phyloP scores from a whole-genome alignment of 1,140 invertebrate genomes.

The Eubasilissa regina region DNA sequence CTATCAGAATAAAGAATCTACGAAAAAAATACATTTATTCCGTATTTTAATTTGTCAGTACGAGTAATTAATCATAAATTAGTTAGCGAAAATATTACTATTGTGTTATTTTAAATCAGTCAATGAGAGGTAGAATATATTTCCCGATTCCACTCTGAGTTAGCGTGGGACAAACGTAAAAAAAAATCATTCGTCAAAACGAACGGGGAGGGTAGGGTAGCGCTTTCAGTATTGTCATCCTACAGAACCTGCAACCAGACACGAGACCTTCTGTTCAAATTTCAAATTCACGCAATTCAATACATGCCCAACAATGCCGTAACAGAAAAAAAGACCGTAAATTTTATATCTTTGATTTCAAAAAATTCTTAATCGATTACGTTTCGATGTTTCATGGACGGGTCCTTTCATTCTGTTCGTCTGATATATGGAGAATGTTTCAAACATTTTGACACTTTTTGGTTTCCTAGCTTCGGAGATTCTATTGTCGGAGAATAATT shows the following conservation, averaged over 20 bases:
- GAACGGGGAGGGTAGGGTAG: slow-evolving; percentile 23
- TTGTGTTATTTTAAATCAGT: too few species aligned
- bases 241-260: slow-evolving; percentile 32
- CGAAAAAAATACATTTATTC: too few species aligned
- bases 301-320: slow-evolving; percentile 18
- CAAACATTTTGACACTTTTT: slow-evolving; percentile 59
- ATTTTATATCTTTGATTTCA: slow-evolving; percentile 49
- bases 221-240: slow-evolving; percentile 20
- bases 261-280: slow-evolving; percentile 42
- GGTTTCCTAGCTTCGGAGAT: slow-evolving; percentile 47
- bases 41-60: too few species aligned
- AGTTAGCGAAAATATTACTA: too few species aligned
- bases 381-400: slow-evolving; percentile 35
- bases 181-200: slow-evolving; percentile 34
- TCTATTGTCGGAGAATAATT: slow-evolving; percentile 25
- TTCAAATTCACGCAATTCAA: slow-evolving; percentile 56
- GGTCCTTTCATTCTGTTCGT: slow-evolving; percentile 45
- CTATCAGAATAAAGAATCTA: too few species aligned
- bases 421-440: slow-evolving; percentile 55
- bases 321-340: slow-evolving; percentile 45
- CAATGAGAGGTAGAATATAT: too few species aligned
- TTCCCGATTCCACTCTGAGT: background rate
- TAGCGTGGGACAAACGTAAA: background rate
- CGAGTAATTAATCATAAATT: too few species aligned
- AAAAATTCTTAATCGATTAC: slow-evolving; percentile 58